These are phyloP conservation scores for Dryadula phaetusa DNA, from an alignment of 2,888 invertebrate species.

Conservation along the genomic window DNA sequence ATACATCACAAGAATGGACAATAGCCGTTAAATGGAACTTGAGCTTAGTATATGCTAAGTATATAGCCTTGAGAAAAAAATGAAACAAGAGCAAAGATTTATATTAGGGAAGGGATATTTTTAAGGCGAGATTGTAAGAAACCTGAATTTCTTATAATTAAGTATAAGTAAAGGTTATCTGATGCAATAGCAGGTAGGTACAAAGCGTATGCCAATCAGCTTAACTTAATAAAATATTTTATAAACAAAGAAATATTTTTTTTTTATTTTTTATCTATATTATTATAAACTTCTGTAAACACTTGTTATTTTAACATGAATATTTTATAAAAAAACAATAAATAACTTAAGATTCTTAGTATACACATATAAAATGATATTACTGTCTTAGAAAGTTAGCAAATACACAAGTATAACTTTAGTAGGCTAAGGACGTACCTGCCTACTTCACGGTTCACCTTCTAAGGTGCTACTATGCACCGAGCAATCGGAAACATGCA, in stretches of 20 bases:
- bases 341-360: not conserved
- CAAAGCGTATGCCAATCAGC: constrained; percentile 4
- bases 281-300: not conserved
- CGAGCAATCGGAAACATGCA: constrained; percentile 39
- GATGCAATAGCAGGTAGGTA: constrained; percentile 5
- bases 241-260: not conserved
- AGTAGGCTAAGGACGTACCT: constrained; percentile 48
- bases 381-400: constrained; percentile 44
- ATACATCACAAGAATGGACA: constrained; percentile 53
- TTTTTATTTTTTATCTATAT: not conserved
- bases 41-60: constrained; percentile 28
- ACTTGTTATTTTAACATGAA: not conserved
- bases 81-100: not conserved
- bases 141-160: constrained; percentile 16
- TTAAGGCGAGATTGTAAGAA: constrained; percentile 1
- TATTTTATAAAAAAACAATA: not conserved
- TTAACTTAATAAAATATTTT: not conserved
- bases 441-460: constrained; percentile 28
- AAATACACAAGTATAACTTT: constrained; percentile 40
- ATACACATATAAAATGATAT: not conserved
- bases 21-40: constrained; percentile 40
- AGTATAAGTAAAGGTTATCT: constrained; percentile 24
- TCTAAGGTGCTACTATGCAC: constrained; percentile 33
- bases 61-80: constrained; percentile 7
- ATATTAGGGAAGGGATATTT: not conserved